Conservation (phyloP, 2,113 vertebrate species). For the Rhinichthys klamathensis region DNA sequence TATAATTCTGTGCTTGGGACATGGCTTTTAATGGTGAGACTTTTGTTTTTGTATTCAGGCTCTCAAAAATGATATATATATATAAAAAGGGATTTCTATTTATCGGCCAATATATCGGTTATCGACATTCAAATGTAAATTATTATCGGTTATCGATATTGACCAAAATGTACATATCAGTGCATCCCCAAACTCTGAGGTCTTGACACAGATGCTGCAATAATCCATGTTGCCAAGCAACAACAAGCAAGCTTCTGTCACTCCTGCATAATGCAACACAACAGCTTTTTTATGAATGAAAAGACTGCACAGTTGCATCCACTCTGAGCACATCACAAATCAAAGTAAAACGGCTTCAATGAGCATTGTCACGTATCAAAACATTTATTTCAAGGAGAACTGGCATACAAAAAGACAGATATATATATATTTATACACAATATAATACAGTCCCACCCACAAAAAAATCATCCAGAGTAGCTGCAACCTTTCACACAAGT, state of each 20-base stretch:
- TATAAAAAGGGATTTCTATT: too few species aligned
- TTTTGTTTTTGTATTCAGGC: too few species aligned
- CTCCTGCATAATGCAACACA: constrained; percentile 34
- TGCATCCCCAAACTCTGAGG: background rate
- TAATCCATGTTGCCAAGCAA: constrained; percentile 53
- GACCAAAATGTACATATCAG: too few species aligned
- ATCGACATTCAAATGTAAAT: too few species aligned
- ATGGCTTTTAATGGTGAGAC: too few species aligned
- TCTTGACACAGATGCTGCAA: constrained; percentile 50
- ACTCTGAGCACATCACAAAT: constrained; percentile 5
- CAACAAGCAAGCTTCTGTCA: constrained; percentile 44
- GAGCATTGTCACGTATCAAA: constrained; percentile 60
- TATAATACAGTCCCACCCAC: constrained; percentile 51
- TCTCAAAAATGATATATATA: too few species aligned
- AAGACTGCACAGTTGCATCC: constrained; percentile 25
- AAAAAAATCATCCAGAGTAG: background rate
- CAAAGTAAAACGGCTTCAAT: background rate
- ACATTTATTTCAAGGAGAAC: constrained; percentile 69
- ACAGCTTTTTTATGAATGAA: constrained; percentile 62
- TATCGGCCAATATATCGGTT: too few species aligned
- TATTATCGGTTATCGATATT: too few species aligned
- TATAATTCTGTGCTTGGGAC: too few species aligned
- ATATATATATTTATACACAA: constrained; percentile 54
- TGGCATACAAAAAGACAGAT: constrained; percentile 54
- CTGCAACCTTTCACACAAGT: constrained; percentile 28